phyloP scores from a whole-genome alignment of 2,888 invertebrate genomes.

The Hanleya hanleyi region DNA sequence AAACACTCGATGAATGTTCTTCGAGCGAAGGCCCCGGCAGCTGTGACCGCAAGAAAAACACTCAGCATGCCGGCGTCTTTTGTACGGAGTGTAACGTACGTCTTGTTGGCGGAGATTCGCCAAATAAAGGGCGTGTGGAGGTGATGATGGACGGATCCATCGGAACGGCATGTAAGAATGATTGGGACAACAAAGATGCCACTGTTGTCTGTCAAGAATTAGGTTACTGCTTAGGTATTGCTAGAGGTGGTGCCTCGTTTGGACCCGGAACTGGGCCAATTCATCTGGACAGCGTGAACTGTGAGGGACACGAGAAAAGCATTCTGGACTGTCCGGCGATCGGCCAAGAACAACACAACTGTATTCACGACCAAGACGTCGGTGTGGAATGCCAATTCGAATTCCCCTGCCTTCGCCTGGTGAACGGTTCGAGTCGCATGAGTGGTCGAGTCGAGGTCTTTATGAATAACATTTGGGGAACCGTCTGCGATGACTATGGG shows the following conservation, averaged over 20 bases:
- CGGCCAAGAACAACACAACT: not conserved
- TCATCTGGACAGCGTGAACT: not conserved
- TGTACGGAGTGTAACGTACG: not conserved
- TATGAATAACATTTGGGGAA: not conserved
- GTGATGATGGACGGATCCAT: not conserved
- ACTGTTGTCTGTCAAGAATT: not conserved
- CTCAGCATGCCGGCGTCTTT: not conserved
- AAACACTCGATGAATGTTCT: not conserved
- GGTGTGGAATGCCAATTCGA: not conserved
- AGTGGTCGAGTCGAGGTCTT: not conserved
- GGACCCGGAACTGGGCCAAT: not conserved
- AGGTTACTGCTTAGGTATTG: not conserved
- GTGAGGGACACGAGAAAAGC: not conserved
- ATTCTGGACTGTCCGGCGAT: not conserved
- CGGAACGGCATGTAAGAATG: not conserved
- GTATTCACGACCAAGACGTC: not conserved
- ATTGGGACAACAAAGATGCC: not conserved
- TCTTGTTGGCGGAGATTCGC: not conserved
- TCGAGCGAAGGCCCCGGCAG: not conserved
- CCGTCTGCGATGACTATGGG: not conserved
- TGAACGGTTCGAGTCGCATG: not conserved
- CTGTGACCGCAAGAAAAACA: not conserved
- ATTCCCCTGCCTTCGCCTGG: not conserved
- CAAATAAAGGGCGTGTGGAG: not conserved
- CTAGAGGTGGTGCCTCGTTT: not conserved